Conservation (phyloP, 2,113 vertebrate genomes). For the Meriones unguiculatus region DNA sequence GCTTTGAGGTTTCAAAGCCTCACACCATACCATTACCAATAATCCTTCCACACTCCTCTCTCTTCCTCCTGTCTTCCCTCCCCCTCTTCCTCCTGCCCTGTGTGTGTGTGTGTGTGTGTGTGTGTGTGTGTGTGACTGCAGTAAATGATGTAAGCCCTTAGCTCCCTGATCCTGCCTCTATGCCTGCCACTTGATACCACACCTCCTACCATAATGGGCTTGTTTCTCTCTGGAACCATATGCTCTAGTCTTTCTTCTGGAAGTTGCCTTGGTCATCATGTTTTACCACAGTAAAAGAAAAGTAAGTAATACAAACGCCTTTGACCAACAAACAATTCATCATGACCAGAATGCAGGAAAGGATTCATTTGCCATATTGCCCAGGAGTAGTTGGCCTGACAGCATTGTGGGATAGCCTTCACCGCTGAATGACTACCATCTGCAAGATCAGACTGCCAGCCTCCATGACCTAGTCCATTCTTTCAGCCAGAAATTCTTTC, state of each 20-base stretch:
- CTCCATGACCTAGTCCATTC: neutral
- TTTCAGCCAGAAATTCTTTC: neutral
- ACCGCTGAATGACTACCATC: neutral
- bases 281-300: neutral
- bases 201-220: neutral
- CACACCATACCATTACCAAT: neutral
- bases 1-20: neutral
- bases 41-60: too few species aligned
- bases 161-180: neutral
- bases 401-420: neutral
- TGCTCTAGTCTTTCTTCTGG: neutral
- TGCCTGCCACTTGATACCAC: neutral
- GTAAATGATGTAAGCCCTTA: neutral
- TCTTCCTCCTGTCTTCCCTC: neutral
- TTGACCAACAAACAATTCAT: neutral
- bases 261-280: neutral
- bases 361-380: neutral
- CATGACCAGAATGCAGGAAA: neutral
- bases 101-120: neutral
- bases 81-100: too few species aligned
- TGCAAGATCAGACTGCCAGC: neutral
- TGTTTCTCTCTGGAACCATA: neutral
- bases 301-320: neutral
- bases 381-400: neutral
- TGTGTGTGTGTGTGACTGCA: neutral